These are phyloP conservation scores for Gephyroberyx darwinii DNA, from an alignment of 2,797 vertebrate species.

Conservation along the genomic window DNA sequence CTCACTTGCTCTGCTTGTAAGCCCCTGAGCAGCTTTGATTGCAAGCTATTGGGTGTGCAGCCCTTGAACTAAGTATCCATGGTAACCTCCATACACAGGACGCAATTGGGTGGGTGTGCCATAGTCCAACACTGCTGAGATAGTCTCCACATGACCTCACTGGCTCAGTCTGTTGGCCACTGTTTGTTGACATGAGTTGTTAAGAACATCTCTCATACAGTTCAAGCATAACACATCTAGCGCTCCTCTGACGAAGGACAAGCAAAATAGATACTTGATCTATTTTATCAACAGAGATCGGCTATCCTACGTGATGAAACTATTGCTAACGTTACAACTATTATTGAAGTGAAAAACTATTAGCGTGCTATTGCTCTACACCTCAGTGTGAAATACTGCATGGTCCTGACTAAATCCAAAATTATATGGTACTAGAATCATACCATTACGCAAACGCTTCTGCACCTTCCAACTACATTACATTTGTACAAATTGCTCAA, in stretches of 20 bases:
- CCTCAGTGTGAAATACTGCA: conserved; percentile 68
- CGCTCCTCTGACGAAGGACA: too few relatives aligned
- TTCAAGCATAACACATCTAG: conserved; percentile 3
- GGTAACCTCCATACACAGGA: conserved; percentile 72
- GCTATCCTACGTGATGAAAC: conserved; percentile 8
- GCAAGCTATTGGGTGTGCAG: conserved; percentile 54
- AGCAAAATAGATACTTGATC: too few relatives aligned
- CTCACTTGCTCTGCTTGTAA: conserved; percentile 33
- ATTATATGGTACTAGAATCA: conserved; percentile 16
- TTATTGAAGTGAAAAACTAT: conserved; percentile 13
- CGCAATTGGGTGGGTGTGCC: conserved; percentile 55
- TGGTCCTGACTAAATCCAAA: conserved; percentile 47
- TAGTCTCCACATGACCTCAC: conserved; percentile 67
- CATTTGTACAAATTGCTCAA: neutral
- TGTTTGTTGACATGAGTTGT: conserved; percentile 54
- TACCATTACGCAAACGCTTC: conserved; percentile 6
- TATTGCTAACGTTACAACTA: too few relatives aligned
- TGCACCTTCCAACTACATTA: neutral
- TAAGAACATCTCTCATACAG: conserved; percentile 36
- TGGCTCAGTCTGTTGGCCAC: conserved; percentile 24
- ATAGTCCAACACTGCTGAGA: conserved; percentile 59
- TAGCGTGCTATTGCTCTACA: conserved; percentile 40
- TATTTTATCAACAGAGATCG: too few relatives aligned
- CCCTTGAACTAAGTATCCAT: conserved; percentile 72
- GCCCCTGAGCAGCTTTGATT: conserved; percentile 55